Evolutionary conservation across 2,113 vertebrate species (phyloP).

Genomic region (Caracal caracal): DNA sequence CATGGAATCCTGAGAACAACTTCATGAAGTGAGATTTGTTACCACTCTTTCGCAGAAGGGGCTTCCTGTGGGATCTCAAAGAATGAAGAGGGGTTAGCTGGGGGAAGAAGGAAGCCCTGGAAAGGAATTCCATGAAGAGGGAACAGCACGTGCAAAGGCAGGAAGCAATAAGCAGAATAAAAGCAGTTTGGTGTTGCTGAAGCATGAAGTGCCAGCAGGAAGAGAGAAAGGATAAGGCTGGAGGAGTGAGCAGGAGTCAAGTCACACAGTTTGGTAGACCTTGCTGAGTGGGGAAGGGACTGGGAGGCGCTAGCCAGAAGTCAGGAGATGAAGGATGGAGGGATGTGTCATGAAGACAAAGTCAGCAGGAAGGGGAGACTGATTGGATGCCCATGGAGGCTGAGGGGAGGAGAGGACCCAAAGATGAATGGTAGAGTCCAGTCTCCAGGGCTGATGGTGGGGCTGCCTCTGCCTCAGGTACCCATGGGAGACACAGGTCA

Average conservation of each 20-base stretch:
- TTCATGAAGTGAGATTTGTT: neutral
- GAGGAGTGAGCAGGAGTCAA: neutral
- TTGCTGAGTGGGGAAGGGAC: neutral
- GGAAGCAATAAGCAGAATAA: neutral
- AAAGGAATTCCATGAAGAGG: neutral
- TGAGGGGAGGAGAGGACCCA: neutral
- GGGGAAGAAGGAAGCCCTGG: neutral
- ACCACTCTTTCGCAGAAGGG: neutral
- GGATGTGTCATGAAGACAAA: neutral
- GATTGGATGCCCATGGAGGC: neutral
- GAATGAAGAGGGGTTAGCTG: neutral
- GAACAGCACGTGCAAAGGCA: neutral
- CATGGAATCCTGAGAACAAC: neutral
- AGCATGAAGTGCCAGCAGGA: neutral
- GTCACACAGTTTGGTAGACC: neutral
- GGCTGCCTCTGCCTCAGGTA: neutral
- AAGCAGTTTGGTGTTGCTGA: neutral
- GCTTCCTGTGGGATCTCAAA: neutral
- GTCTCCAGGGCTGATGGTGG: neutral
- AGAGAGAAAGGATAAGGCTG: neutral
- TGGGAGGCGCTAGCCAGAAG: neutral
- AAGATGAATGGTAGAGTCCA: neutral
- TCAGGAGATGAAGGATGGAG: neutral
- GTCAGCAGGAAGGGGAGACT: neutral
- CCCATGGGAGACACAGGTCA: neutral